Conservation (phyloP, 2,797 vertebrate species). For the Lates japonicus region DNA sequence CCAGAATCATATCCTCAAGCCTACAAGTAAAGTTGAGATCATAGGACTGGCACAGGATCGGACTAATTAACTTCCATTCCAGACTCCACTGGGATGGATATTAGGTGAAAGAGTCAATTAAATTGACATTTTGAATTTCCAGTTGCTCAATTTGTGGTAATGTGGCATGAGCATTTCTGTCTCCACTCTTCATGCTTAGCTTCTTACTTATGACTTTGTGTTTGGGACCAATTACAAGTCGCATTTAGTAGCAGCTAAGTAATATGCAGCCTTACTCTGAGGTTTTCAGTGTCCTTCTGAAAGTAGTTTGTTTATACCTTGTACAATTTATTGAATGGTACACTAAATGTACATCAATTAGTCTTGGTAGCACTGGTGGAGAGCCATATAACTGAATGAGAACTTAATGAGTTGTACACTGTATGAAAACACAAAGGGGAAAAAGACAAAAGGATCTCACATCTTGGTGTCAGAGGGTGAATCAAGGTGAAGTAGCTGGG, state of each 20-base stretch:
- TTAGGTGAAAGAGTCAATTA: slow-evolving; percentile 63
- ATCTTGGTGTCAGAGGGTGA: background rate
- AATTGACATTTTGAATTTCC: slow-evolving; percentile 51
- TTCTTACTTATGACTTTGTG: slow-evolving; percentile 22
- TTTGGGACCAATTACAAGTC: slow-evolving; percentile 33
- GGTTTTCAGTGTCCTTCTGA: slow-evolving; percentile 4
- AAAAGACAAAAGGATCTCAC: background rate
- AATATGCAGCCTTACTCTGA: slow-evolving; percentile 14
- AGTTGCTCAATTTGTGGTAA: slow-evolving; percentile 39
- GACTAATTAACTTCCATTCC: slow-evolving; percentile 53
- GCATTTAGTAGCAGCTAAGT: slow-evolving; percentile 20
- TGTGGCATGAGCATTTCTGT: slow-evolving; percentile 23
- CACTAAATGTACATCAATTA: background rate
- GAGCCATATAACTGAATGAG: background rate
- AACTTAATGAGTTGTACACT: background rate
- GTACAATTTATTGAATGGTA: background rate
- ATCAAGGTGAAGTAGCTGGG: background rate
- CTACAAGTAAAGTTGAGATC: slow-evolving; percentile 40
- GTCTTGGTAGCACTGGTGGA: background rate
- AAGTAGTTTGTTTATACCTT: background rate
- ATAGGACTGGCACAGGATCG: slow-evolving; percentile 37
- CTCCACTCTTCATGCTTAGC: slow-evolving; percentile 20
- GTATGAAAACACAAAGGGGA: background rate
- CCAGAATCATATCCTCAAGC: slow-evolving; percentile 43
- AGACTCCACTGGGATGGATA: slow-evolving; percentile 30